Evolutionary conservation across 2,113 vertebrate genomes (phyloP).

Genomic region (Delphinapterus leucas): DNA sequence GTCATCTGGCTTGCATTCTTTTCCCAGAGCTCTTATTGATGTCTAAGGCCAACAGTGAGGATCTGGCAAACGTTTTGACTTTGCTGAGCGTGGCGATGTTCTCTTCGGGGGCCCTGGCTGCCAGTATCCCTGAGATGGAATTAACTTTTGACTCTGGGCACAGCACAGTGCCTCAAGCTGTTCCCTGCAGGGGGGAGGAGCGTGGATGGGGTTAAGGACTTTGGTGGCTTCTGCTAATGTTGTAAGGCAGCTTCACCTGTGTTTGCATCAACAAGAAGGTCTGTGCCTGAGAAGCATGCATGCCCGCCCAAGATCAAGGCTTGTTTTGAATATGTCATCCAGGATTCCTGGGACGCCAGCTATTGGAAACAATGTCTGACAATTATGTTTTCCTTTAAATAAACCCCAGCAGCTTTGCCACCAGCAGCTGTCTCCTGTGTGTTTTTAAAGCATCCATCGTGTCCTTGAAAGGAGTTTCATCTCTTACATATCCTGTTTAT

Average conservation of each 20-base stretch:
- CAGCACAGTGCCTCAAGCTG: slow-evolving; percentile 46
- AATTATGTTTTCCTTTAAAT: slow-evolving; percentile 47
- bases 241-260: slow-evolving; percentile 74
- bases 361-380: slow-evolving; percentile 36
- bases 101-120: background rate
- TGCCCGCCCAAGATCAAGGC: slow-evolving; percentile 65
- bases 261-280: slow-evolving; percentile 71
- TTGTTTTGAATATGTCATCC: slow-evolving; percentile 62
- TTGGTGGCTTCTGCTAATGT: slow-evolving; percentile 64
- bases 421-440: background rate
- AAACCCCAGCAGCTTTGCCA: background rate
- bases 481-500: background rate
- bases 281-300: background rate
- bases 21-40: background rate
- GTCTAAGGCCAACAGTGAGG: slow-evolving; percentile 32
- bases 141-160: slow-evolving; percentile 78
- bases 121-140: background rate
- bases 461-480: slow-evolving; percentile 50
- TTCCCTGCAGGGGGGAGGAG: slow-evolving; percentile 26
- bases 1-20: background rate
- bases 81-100: background rate
- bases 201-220: slow-evolving; percentile 58
- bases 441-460: background rate
- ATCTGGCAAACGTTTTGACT: background rate
- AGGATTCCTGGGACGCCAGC: slow-evolving; percentile 56